A percentile compares a stretch with the other conserved stretches of the same genome.
phyloP scores from a whole-genome alignment of 2,113 vertebrate genomes.

The Notechis scutatus region DNA sequence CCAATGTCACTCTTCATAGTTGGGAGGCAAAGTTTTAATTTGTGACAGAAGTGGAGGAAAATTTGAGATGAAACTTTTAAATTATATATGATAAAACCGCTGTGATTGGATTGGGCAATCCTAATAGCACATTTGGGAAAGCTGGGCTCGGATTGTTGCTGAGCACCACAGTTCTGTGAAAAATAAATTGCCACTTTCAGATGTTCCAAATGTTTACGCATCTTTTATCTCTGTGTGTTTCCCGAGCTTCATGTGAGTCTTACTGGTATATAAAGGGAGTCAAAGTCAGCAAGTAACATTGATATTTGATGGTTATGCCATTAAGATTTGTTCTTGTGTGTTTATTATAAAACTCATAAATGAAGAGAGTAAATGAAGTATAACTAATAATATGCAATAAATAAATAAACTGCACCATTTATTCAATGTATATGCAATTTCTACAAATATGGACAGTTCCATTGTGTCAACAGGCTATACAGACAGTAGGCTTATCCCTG shows the following conservation, averaged over 20 bases:
- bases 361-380: background rate
- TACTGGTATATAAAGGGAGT: background rate
- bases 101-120: background rate
- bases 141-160: background rate
- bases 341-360: background rate
- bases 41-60: background rate
- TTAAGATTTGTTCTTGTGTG: background rate
- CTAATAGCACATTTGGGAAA: background rate
- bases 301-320: background rate
- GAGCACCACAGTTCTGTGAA: background rate
- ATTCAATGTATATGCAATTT: background rate
- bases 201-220: background rate
- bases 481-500: background rate
- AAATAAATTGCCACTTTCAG: background rate
- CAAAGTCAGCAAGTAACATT: background rate
- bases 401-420: background rate
- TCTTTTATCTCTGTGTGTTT: background rate
- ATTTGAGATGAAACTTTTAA: background rate
- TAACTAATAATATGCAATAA: background rate
- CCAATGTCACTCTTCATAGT: background rate
- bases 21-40: background rate
- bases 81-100: background rate
- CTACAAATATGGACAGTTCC: background rate
- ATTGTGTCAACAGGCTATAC: background rate
- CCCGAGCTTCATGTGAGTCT: background rate